These are phyloP conservation scores for Ephydatia muelleri DNA, from an alignment of 37 sponge, comb jelly and placozoan species.

Conservation along the genomic window DNA sequence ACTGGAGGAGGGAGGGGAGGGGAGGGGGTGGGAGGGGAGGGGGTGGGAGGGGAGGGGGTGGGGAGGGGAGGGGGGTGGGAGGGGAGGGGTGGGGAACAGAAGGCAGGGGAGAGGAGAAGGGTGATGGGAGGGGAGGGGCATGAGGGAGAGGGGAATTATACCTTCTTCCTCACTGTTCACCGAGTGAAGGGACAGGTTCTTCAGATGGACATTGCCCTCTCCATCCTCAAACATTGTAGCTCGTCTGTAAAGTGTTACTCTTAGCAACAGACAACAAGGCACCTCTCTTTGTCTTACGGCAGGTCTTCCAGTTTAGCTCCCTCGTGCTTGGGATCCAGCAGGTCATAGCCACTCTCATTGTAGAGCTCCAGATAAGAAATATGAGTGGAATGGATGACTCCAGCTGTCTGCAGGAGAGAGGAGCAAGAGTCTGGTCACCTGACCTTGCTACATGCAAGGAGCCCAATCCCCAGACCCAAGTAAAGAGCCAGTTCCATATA, in stretches of 20 bases:
- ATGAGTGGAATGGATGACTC: slow-evolving; percentile 80
- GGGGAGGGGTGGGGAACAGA: too few species aligned
- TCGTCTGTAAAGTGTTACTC: slow-evolving; percentile 29
- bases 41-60: not conserved
- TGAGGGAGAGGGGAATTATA: too few species aligned
- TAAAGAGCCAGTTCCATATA: not conserved
- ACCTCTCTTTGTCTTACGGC: slow-evolving; percentile 48
- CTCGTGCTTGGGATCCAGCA: slow-evolving; percentile 93
- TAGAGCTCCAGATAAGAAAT: slow-evolving; percentile 97
- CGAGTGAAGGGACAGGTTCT: slow-evolving; percentile 91
- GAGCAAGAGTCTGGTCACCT: not conserved
- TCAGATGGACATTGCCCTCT: slow-evolving; percentile 77
- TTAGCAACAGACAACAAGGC: not conserved
- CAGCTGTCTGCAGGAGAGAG: slow-evolving; percentile 57
- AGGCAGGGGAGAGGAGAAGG: too few species aligned
- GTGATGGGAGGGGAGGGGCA: not conserved
- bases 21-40: too few species aligned
- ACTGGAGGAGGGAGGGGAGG: not conserved
- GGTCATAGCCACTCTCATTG: slow-evolving; percentile 94
- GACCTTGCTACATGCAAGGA: not conserved
- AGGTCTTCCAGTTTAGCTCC: slow-evolving; percentile 88
- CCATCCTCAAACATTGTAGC: slow-evolving; percentile 81
- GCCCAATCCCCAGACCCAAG: not conserved
- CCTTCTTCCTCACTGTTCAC: slow-evolving; percentile 95
- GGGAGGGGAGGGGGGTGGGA: too few species aligned